phyloP scores from a whole-genome alignment of 2,797 vertebrate genomes.

The Hybognathus amarus region DNA sequence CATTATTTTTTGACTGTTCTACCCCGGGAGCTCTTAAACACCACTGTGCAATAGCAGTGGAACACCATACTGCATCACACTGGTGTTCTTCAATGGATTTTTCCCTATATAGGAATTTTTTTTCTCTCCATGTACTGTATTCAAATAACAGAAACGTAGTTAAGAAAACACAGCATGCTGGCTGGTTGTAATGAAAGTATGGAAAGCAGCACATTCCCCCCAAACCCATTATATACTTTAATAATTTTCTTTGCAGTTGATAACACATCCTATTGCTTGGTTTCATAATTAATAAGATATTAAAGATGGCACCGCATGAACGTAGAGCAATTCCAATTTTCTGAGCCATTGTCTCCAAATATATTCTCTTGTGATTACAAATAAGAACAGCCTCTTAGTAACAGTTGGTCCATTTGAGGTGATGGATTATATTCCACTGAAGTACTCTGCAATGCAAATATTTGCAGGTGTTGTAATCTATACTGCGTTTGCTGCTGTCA shows the following conservation, averaged over 20 bases:
- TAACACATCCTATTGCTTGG: constrained; percentile 24
- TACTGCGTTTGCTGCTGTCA: constrained; percentile 19
- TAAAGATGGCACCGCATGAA: constrained; percentile 46
- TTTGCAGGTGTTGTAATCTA: constrained; percentile 44
- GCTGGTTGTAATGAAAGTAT: not conserved
- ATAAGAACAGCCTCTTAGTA: constrained; percentile 27
- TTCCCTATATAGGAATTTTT: too few relatives aligned
- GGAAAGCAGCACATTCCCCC: not conserved
- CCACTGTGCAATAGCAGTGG: not conserved
- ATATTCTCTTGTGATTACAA: constrained; percentile 40
- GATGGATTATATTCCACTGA: constrained; percentile 38
- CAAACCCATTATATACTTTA: constrained; percentile 10
- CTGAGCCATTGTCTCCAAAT: constrained; percentile 44
- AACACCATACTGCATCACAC: not conserved
- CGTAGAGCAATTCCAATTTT: constrained; percentile 49
- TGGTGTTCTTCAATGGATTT: not conserved
- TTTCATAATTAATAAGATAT: constrained; percentile 48
- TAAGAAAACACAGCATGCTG: not conserved
- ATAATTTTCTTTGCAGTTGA: constrained; percentile 16
- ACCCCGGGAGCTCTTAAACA: not conserved
- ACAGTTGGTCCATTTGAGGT: constrained; percentile 31
- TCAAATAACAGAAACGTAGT: not conserved
- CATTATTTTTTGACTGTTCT: not conserved
- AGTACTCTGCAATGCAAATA: constrained; percentile 39
- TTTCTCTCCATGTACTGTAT: not conserved